phyloP scores from a whole-genome alignment of 2,113 vertebrate genomes.

The Malaclemys terrapin region DNA sequence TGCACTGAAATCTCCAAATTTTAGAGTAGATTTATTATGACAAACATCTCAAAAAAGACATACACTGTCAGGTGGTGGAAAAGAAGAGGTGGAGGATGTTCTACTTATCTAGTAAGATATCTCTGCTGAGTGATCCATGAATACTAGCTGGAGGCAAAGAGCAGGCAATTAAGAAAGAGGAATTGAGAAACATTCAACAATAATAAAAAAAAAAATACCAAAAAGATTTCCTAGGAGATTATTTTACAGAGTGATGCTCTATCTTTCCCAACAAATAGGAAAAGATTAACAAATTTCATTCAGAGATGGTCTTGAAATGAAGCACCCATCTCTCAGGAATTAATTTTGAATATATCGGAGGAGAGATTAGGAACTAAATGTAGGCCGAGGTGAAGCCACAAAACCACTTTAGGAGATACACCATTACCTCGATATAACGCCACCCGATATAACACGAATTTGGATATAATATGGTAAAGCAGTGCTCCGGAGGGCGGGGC shows the following conservation, averaged over 20 bases:
- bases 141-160: not conserved
- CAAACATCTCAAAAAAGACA: not conserved
- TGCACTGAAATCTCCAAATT: not conserved
- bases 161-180: not conserved
- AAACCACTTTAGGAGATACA: not conserved
- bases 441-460: too few species aligned
- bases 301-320: not conserved
- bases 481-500: too few species aligned
- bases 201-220: not conserved
- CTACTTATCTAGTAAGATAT: not conserved
- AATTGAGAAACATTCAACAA: not conserved
- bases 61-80: not conserved
- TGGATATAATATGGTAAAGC: too few species aligned
- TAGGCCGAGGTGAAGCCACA: not conserved
- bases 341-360: not conserved
- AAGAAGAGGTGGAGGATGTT: not conserved
- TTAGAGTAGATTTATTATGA: not conserved
- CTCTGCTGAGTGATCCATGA: not conserved
- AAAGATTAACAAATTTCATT: slow-evolving; percentile 8
- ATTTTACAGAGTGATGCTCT: not conserved
- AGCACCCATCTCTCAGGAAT: not conserved
- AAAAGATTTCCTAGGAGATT: not conserved
- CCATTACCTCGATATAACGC: too few species aligned
- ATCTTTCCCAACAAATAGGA: not conserved
- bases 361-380: not conserved